Percentiles rank a stretch among this genome's conserved stretches.
These are phyloP conservation scores for Arothron firmamentum DNA, from an alignment of 2,113 vertebrate species.

Conservation along the genomic window DNA sequence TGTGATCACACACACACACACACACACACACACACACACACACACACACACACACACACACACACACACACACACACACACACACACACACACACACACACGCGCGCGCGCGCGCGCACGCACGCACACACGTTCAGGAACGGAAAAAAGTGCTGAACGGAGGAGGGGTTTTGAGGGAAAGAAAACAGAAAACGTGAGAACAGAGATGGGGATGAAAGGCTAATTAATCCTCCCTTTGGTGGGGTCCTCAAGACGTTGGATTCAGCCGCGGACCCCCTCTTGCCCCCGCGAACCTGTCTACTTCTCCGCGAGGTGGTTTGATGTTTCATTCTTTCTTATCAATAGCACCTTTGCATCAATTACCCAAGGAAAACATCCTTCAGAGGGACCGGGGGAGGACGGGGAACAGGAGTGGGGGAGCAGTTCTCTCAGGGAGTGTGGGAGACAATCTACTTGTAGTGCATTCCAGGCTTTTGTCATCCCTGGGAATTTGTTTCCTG, in stretches of 20 bases:
- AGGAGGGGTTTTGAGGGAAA: conserved; percentile 50
- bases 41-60: no score
- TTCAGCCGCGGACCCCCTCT: conserved; percentile 30
- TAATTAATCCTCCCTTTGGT: conserved; percentile 74
- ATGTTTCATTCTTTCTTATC: conserved; percentile 71
- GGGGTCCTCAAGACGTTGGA: conserved; percentile 53
- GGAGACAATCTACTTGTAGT: conserved; percentile 64
- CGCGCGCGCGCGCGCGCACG: conserved; percentile 10
- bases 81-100: conserved; percentile 13
- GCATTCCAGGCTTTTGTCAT: conserved; percentile 74
- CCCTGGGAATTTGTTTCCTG: conserved; percentile 71
- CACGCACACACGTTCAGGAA: conserved; percentile 6
- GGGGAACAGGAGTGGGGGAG: conserved; percentile 6
- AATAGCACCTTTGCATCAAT: conserved; percentile 75
- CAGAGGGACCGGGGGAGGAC: conserved; percentile 43
- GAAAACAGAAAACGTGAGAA: conserved; percentile 70
- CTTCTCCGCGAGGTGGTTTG: conserved; percentile 60
- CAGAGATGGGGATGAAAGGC: conserved; percentile 63
- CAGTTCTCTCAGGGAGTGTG: conserved; percentile 51
- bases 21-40: no score
- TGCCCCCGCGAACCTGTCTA: conserved; percentile 42
- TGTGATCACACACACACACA: not conserved
- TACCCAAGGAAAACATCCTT: conserved; percentile 70
- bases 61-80: not conserved
- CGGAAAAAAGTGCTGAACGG: conserved; percentile 40